Base-by-base conservation (phyloP, 2,888 invertebrate species). In the Xestia rhomboidea region DNA sequence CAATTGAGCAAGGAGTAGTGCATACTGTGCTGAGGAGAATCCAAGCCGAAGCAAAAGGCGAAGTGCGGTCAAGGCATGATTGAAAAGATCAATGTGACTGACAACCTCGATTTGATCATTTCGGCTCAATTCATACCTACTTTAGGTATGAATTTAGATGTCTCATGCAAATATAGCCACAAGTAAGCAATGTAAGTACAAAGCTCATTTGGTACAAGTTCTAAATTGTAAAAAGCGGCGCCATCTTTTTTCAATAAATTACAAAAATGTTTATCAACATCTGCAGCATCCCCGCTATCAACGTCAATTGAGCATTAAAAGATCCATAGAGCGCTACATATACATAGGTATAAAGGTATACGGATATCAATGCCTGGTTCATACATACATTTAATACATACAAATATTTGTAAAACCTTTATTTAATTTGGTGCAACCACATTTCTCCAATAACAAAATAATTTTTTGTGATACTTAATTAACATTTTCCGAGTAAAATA, bases 1-100 rank as follows among this genome's bases (percentile, higher is more conserved):
- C 81, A 81, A 76, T 74, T 34, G 41, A 51, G 70, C 68, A 69
- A 83, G 62, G 83, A 54, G 34, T 51, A 30, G 63, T 27, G 27
- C 46, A 60, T 8, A 68, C 62, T 69, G 46, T 46, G 11, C 54
- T 68, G 41, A 41, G 10, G 54, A 10, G 13, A 60, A 49, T 0
- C 4, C 11, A 13, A 18, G 2, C 2, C 10, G 34, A 62, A 6
- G 46, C 57, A 21, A n/a, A n/a, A 46, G 30, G 15, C 41, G 11
- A 44, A 11, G 15, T 18, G 13, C 0, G 10, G 8, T n/a, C n/a
- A 18, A 57, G n/a, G 1, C 38, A 38, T 64, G 3, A 18, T 60
- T 21, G 30, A 30, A 62, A 21, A 10, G 3, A 21, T 21, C 30
- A 21, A 60, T 60, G 18, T 30, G 18, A 27, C 18, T 30, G 18